Conservation (phyloP, 2,888 invertebrate species). For the Rotaria socialis region DNA sequence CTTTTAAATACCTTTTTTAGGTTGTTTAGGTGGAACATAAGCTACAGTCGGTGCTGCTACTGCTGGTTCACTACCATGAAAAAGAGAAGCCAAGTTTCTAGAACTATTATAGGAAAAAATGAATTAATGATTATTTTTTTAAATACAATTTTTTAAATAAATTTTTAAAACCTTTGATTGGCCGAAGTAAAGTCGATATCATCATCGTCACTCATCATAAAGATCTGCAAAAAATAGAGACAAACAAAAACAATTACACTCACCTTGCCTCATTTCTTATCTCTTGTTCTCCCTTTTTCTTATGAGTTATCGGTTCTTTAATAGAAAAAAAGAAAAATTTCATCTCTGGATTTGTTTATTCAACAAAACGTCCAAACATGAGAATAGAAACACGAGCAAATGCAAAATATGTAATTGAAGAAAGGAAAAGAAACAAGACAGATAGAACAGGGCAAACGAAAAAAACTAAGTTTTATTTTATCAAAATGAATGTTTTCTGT, state of each 20-base stretch:
- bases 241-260: background rate
- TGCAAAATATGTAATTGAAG: background rate
- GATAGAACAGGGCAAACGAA: background rate
- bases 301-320: background rate
- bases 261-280: constrained; percentile 2
- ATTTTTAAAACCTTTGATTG: constrained; percentile 7
- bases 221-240: constrained; percentile 14
- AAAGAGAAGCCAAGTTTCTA: constrained; percentile 32
- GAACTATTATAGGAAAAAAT: background rate
- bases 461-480: background rate
- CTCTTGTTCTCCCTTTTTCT: background rate
- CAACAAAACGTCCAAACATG: background rate
- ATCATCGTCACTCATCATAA: constrained; percentile 28
- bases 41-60: background rate
- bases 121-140: too few species aligned
- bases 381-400: background rate
- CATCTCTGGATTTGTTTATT: background rate
- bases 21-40: constrained; percentile 24
- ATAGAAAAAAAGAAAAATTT: background rate
- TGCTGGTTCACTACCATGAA: background rate
- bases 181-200: background rate
- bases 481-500: background rate
- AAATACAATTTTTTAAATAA: too few species aligned
- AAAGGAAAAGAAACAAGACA: background rate
- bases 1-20: background rate